phyloP scores from a whole-genome alignment of 1,140 invertebrate genomes.

The Anoplophora glabripennis region DNA sequence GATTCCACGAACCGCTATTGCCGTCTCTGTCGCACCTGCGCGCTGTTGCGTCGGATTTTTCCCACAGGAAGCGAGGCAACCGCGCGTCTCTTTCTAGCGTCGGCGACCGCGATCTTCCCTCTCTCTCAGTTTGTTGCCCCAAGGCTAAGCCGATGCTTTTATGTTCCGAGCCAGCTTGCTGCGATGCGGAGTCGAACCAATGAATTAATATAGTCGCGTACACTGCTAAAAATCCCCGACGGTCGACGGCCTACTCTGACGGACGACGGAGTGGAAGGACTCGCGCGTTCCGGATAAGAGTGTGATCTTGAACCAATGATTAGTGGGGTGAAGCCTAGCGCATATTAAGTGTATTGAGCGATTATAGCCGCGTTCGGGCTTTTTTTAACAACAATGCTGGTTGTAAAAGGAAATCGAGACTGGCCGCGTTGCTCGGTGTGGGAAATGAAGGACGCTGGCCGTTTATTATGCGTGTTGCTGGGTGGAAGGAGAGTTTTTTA shows the following conservation, averaged over 20 bases:
- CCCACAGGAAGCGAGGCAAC: too few relatives aligned
- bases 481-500: too few relatives aligned
- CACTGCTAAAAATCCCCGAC: slow-evolving; percentile 15
- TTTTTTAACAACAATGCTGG: not conserved
- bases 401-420: not conserved
- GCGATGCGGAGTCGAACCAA: slow-evolving; percentile 19
- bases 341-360: slow-evolving; percentile 16
- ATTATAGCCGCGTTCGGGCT: not conserved
- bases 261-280: not conserved
- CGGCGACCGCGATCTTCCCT: not conserved
- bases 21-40: too few relatives aligned
- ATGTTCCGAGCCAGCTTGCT: slow-evolving; percentile 21
- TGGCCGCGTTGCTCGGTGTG: too few relatives aligned
- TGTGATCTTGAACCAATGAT: slow-evolving; percentile 24
- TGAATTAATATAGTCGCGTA: slow-evolving; percentile 23
- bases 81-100: too few relatives aligned
- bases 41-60: too few relatives aligned
- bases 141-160: slow-evolving; percentile 20
- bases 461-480: too few relatives aligned
- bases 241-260: not conserved
- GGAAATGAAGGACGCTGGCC: too few relatives aligned
- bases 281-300: slow-evolving; percentile 4
- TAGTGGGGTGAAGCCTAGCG: slow-evolving; percentile 17
- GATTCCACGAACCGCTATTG: too few relatives aligned
- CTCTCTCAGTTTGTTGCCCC: slow-evolving; percentile 17